Base-by-base conservation (phyloP, 2,797 vertebrate species). In the Onychomys arenicola region DNA sequence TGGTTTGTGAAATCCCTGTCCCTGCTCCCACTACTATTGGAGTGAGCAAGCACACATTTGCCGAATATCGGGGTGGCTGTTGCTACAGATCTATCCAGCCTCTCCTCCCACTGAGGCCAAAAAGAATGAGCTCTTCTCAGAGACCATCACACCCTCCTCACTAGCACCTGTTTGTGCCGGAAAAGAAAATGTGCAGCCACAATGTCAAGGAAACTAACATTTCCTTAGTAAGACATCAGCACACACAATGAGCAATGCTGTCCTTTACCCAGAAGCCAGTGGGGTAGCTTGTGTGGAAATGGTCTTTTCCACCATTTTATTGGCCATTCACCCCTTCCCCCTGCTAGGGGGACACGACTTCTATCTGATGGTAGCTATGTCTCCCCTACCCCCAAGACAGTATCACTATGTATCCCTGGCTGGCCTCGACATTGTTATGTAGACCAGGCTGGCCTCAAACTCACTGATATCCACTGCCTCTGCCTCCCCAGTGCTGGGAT, bases 1-100 rank as follows among this genome's bases (percentile, higher is more conserved):
- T 0, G 25, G 94, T 46, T 71, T 73, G 94, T 37, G 95, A 97
- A 87, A 95, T 89, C 95, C 92, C 81, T 90, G 83, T 94, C 82
- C 96, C 89, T 43, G 55, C 17, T 69, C 37, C 49, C 11, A 0
- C 11, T 25, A 19, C 81, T 46, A 0, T 55, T 37, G 75, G 75
- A 76, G 59, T 0, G 13, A 2, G 23, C 8, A 12, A 27, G n/a
- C 9, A 9, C 21, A 37, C 0, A 34, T 1, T 2, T 34, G 8
- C 7, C n/a, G 25, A 0, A 0, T 5, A 37, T 9, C 10, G 14
- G 4, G 12, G 23, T 40, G n/a, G n/a, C 14, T 91, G 83, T 61
- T 1, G 10, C 57, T 46, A 5, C 14, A 2, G 16, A 16, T 27
- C 32, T 34, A 57, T 2, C 23, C 0, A 29, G 80, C 52, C 67